Conservation (phyloP, 2,113 vertebrate species). For the Podocnemis expansa region DNA sequence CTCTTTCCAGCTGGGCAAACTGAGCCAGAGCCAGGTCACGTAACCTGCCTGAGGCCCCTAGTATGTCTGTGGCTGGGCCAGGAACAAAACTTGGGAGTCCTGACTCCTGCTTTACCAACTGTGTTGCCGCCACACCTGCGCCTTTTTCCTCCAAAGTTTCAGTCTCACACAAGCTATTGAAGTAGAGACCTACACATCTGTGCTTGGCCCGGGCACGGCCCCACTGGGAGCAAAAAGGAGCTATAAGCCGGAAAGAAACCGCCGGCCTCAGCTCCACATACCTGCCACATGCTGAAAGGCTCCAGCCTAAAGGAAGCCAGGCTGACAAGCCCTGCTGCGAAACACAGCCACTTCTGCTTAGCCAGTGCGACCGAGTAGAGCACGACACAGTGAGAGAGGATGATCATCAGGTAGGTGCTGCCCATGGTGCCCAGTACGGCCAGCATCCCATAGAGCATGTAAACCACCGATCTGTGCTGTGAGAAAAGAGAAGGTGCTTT, state of each 20-base stretch:
- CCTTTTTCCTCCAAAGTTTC: neutral
- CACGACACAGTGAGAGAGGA: constrained; percentile 90
- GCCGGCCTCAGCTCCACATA: constrained; percentile 35
- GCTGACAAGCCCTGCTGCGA: constrained; percentile 84
- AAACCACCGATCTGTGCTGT: constrained; percentile 89
- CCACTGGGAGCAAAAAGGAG: accelerated
- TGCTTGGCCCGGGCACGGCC: accelerated
- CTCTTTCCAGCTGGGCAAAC: neutral
- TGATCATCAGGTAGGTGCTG: constrained; percentile 85
- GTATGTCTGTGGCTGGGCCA: neutral
- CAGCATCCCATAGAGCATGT: constrained; percentile 86
- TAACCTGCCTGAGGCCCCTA: neutral
- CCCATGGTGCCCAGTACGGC: constrained; percentile 91
- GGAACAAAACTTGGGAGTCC: neutral
- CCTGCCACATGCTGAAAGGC: constrained; percentile 94
- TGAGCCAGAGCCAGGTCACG: neutral
- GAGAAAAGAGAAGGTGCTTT: constrained; percentile 1
- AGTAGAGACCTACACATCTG: neutral
- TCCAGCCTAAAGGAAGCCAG: constrained; percentile 92
- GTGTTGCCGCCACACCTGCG: neutral
- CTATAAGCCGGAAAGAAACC: accelerated
- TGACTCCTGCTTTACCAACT: neutral
- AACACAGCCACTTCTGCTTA: constrained; percentile 93
- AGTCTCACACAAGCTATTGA: neutral
- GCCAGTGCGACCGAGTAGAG: constrained; percentile 88